These are phyloP conservation scores for Ammodytes marinus DNA, from an alignment of 2,113 vertebrate species.

Conservation along the genomic window DNA sequence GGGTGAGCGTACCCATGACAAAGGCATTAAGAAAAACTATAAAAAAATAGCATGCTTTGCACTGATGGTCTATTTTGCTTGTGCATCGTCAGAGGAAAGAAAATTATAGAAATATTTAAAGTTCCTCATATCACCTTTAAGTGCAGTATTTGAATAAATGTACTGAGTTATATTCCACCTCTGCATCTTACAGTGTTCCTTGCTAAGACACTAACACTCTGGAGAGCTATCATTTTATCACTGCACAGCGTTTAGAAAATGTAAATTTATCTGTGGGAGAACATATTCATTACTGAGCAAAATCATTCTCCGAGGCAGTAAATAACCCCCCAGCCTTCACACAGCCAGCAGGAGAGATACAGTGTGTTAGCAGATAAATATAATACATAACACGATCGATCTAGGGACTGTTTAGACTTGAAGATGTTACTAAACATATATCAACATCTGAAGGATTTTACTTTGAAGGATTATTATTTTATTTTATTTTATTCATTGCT, in stretches of 20 bases:
- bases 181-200: not conserved
- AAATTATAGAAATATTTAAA: too few species aligned
- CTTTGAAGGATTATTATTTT: too few species aligned
- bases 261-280: not conserved
- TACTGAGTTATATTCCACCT: too few species aligned
- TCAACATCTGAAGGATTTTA: not conserved
- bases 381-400: constrained; percentile 28
- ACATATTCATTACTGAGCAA: constrained; percentile 13
- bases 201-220: not conserved
- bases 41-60: too few species aligned
- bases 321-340: constrained; percentile 27
- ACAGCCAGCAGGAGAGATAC: not conserved
- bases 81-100: too few species aligned
- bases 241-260: not conserved
- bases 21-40: too few species aligned
- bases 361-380: constrained; percentile 26
- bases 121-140: too few species aligned
- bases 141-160: too few species aligned
- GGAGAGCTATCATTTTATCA: not conserved
- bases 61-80: too few species aligned
- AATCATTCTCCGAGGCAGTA: constrained; percentile 25
- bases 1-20: too few species aligned
- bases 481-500: too few species aligned
- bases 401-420: not conserved
- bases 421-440: not conserved